phyloP scores from a whole-genome alignment of 2,113 vertebrate species.

The Megaleporinus macrocephalus region DNA sequence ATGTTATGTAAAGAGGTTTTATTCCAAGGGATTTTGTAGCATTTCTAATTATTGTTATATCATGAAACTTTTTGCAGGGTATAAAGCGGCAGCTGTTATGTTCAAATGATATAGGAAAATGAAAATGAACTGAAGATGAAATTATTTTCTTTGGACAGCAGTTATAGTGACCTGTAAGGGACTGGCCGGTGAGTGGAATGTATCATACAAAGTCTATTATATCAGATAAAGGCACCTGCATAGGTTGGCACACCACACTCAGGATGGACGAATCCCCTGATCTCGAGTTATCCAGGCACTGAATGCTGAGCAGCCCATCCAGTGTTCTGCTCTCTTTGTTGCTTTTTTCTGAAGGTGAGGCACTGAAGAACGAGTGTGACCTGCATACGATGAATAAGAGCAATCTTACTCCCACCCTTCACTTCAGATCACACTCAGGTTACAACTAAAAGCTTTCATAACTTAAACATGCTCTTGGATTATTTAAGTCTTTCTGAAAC shows the following conservation, averaged over 20 bases:
- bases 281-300: constrained; percentile 84
- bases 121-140: no score
- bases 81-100: no score
- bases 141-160: no score
- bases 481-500: neutral
- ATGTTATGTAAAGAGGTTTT: no score
- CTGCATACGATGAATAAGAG: constrained; percentile 68
- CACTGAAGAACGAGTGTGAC: constrained; percentile 89
- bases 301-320: constrained; percentile 64
- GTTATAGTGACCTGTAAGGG: no score
- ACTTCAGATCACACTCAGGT: neutral
- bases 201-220: no score
- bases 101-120: no score
- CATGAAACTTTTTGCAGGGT: no score
- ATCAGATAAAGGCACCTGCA: constrained; percentile 80
- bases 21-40: no score
- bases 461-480: neutral
- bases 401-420: neutral
- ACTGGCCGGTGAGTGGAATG: no score
- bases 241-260: constrained; percentile 87
- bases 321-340: constrained; percentile 61
- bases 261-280: constrained; percentile 79
- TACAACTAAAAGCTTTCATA: neutral
- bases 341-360: constrained; percentile 73
- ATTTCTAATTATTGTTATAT: no score